Conservation (phyloP, 2,888 invertebrate genomes). For the Leucophenga montana region DNA sequence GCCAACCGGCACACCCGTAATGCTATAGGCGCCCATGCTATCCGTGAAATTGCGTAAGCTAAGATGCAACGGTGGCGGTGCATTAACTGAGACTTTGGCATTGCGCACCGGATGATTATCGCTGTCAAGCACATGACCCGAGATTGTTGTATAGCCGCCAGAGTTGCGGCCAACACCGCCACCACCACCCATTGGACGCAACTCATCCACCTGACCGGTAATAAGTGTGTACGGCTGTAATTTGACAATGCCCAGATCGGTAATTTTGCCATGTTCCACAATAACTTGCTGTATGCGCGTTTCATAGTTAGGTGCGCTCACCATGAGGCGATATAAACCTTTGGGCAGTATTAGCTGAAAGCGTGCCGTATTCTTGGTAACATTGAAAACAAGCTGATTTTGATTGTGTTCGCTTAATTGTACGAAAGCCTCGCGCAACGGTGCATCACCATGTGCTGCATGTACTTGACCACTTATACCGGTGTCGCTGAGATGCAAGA, state of each 20-base stretch:
- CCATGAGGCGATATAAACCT: conserved; percentile 78
- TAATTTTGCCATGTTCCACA: conserved; percentile 52
- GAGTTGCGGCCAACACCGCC: background rate
- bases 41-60: conserved; percentile 68
- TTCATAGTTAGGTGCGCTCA: conserved; percentile 78
- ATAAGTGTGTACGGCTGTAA: conserved; percentile 52
- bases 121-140: conserved; percentile 77
- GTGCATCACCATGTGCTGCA: conserved; percentile 78
- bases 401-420: conserved; percentile 76
- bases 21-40: conserved; percentile 63
- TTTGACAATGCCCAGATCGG: conserved; percentile 57
- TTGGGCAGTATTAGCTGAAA: conserved; percentile 83
- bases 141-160: conserved; percentile 45
- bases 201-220: conserved; percentile 57
- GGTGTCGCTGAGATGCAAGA: conserved; percentile 78
- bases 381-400: conserved; percentile 73
- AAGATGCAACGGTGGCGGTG: conserved; percentile 62
- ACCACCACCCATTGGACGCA: conserved; percentile 40
- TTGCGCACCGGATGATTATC: conserved; percentile 76
- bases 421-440: conserved; percentile 82
- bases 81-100: conserved; percentile 74
- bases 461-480: conserved; percentile 83
- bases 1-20: conserved; percentile 65
- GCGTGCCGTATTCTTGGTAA: conserved; percentile 80
- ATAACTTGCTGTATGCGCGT: conserved; percentile 73